These are phyloP conservation scores for Poecile atricapillus DNA, from an alignment of 2,113 vertebrate genomes.

Conservation along the genomic window DNA sequence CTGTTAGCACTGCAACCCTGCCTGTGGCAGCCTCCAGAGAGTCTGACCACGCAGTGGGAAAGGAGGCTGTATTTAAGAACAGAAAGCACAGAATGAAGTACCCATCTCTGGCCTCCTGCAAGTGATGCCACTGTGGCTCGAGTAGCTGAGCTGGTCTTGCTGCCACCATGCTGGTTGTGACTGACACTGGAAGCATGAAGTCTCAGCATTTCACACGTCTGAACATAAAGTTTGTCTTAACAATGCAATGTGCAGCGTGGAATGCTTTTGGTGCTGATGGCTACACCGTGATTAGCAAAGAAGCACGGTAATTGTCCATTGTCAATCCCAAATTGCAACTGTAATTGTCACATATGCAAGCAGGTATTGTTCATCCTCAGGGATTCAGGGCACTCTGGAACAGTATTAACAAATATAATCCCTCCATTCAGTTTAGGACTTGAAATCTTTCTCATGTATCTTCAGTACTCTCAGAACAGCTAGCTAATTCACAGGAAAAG, in stretches of 20 bases:
- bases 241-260: neutral
- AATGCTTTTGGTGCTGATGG: neutral
- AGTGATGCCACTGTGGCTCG: rapidly evolving
- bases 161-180: neutral
- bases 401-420: neutral
- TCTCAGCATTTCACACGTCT: neutral
- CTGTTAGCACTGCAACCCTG: neutral
- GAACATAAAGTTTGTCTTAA: neutral
- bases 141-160: neutral
- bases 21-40: neutral
- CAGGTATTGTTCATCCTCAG: neutral
- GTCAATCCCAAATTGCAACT: neutral
- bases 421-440: neutral
- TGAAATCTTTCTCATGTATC: neutral
- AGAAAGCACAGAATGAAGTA: neutral
- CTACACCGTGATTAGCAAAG: neutral
- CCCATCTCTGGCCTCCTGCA: neutral
- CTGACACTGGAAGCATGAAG: neutral
- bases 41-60: rapidly evolving
- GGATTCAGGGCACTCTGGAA: neutral
- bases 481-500: slow-evolving; percentile 8
- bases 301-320: neutral
- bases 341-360: neutral
- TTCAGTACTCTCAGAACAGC: neutral
- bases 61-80: neutral